Conservation (phyloP, 2,113 vertebrate genomes). For the Todiramphus saurophagus region DNA sequence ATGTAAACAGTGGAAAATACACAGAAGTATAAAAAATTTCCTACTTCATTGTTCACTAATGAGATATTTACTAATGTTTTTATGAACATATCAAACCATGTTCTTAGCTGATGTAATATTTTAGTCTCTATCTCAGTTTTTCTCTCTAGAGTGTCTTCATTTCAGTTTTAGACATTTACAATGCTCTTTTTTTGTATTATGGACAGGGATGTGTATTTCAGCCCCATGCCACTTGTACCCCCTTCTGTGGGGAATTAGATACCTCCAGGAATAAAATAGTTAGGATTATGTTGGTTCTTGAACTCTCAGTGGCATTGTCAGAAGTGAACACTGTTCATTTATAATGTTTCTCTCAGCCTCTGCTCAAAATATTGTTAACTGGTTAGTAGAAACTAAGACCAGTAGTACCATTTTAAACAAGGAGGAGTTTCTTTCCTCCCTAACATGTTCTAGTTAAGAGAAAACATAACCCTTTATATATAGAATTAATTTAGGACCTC, state of each 20-base stretch:
- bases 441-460: background rate
- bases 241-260: background rate
- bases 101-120: background rate
- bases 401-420: background rate
- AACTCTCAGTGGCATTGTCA: background rate
- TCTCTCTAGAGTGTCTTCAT: background rate
- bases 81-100: background rate
- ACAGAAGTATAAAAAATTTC: background rate
- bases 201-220: background rate
- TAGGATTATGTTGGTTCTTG: background rate
- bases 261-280: background rate
- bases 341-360: background rate
- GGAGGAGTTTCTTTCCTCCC: background rate
- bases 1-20: background rate
- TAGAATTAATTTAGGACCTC: background rate
- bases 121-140: background rate
- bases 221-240: background rate
- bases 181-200: background rate
- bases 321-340: background rate
- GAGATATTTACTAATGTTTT: background rate
- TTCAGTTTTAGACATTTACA: background rate
- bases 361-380: background rate
- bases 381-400: background rate
- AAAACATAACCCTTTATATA: background rate
- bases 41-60: too few relatives aligned